Percentiles rank a stretch among this genome's conserved stretches.
Conservation (phyloP, 2,888 invertebrate species). For the Herminia tarsipennalis region DNA sequence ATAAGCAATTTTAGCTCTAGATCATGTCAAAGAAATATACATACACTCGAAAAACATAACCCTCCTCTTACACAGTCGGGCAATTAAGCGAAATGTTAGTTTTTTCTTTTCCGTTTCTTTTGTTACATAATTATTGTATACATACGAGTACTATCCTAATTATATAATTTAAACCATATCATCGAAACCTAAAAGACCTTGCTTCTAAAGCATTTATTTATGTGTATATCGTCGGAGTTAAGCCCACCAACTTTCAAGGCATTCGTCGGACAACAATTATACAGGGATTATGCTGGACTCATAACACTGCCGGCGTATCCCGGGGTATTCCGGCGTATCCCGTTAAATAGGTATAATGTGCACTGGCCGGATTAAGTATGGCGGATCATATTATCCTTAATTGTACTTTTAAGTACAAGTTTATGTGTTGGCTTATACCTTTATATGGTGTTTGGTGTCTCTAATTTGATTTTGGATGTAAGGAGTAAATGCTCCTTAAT, state of each 20-base stretch:
- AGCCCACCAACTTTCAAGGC: constrained; percentile 67
- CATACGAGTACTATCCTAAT: too few relatives aligned
- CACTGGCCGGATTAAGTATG: constrained; percentile 69
- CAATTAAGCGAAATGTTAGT: too few relatives aligned
- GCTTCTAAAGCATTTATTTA: constrained; percentile 55
- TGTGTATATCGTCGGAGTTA: constrained; percentile 67
- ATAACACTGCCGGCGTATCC: constrained; percentile 65
- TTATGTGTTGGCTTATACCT: constrained; percentile 59
- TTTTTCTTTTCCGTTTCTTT: neutral
- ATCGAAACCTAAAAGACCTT: constrained; percentile 35
- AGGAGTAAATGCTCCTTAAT: constrained; percentile 1
- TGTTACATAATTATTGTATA: neutral
- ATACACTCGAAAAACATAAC: too few relatives aligned
- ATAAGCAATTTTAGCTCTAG: too few relatives aligned
- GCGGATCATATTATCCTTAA: constrained; percentile 78
- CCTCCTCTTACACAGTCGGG: too few relatives aligned
- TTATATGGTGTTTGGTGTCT: constrained; percentile 43
- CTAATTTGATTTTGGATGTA: constrained; percentile 41
- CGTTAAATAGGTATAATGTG: constrained; percentile 81
- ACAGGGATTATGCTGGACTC: constrained; percentile 75
- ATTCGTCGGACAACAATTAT: constrained; percentile 81
- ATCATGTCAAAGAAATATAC: too few relatives aligned
- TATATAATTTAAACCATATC: constrained; percentile 49
- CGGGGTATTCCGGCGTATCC: constrained; percentile 65
- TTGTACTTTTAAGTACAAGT: constrained; percentile 74